Evolutionary conservation across 2,113 vertebrate species (phyloP), one percentile per base, ranked within the genome.

Genomic region (Hippocampus mohnikei): DNA sequence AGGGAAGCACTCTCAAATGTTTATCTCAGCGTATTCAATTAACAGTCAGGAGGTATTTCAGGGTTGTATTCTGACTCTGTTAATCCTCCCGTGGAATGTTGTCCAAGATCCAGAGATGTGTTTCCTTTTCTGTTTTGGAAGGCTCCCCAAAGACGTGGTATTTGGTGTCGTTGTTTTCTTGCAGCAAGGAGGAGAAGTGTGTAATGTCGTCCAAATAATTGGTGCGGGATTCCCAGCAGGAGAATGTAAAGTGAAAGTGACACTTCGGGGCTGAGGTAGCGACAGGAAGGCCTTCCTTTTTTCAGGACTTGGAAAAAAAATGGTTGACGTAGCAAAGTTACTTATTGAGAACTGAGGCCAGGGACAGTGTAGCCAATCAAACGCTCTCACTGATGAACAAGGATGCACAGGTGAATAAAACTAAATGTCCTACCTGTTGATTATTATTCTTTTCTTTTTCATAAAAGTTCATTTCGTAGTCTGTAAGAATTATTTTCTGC

Each of bases 171-270:
- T 73, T 86, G 81, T 90, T 87, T 86, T 81, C 82, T 79, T 67
- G 65, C n/a, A 11, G 48, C 10, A 16, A 69, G 33, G 69, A 77
- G 66, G 74, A 72, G 61, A 70, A 18, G 70, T 66, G 82, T 79
- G 81, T 70, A 73, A 71, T 85, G 50, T 80, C 81, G 85, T 85
- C 79, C 82, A 85, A 89, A 85, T 89, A 80, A 87, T 87, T 88
- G 87, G 83, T 69, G 75, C 81, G 81, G 69, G 81, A 69, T 85
- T 87, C 87, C 84, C 90, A 85, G 88, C 86, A 85, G 85, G 87
- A 85, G 85, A 90, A 90, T 76, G 81, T 85, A 91, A 89, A 88
- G 88, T 86, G 88, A 87, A 85, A 88, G 86, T 83, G 88, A 90
- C 82, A 82, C 83, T 37, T 37, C 71, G 20, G 75, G 83, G 82